Evolutionary conservation across 2,797 vertebrate genomes (phyloP).

Genomic region (Pseudocheirus occidentalis): DNA sequence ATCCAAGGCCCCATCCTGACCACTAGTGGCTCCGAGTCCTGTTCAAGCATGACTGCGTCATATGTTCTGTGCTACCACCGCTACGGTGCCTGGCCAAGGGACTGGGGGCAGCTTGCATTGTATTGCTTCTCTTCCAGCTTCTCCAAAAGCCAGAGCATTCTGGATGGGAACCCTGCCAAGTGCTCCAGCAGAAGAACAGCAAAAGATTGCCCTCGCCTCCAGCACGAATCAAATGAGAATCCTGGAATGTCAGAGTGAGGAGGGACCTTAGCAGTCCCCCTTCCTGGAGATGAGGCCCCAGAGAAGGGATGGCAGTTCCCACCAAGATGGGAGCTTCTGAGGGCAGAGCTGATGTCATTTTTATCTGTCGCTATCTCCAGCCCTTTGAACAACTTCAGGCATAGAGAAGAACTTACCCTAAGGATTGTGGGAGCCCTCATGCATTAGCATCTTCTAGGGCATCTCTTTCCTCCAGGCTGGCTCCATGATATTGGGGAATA

Average conservation of each 20-base stretch:
- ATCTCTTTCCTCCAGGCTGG: not conserved
- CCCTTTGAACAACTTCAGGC: not conserved
- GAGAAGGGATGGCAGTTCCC: not conserved
- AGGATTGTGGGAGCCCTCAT: not conserved
- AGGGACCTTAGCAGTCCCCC: not conserved
- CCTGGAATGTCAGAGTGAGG: accelerated
- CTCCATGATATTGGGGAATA: not conserved
- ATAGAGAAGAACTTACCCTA: not conserved
- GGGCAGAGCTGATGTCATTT: not conserved
- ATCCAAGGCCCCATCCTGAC: constrained; percentile 42
- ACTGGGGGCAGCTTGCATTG: not conserved
- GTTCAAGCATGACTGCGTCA: constrained; percentile 51
- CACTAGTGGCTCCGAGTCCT: not conserved
- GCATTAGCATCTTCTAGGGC: not conserved
- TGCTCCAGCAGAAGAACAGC: not conserved
- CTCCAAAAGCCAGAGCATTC: constrained; percentile 31
- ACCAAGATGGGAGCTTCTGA: not conserved
- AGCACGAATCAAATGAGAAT: not conserved
- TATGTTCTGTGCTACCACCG: constrained; percentile 59
- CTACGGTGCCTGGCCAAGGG: constrained; percentile 62
- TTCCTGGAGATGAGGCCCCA: not conserved
- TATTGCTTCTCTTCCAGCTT: constrained; percentile 37
- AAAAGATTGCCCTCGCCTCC: not conserved
- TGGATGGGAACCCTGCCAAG: constrained; percentile 11
- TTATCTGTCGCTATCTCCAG: too few relatives aligned